phyloP scores from a whole-genome alignment of 2,888 invertebrate genomes.

The Mesorhabditis belari region DNA sequence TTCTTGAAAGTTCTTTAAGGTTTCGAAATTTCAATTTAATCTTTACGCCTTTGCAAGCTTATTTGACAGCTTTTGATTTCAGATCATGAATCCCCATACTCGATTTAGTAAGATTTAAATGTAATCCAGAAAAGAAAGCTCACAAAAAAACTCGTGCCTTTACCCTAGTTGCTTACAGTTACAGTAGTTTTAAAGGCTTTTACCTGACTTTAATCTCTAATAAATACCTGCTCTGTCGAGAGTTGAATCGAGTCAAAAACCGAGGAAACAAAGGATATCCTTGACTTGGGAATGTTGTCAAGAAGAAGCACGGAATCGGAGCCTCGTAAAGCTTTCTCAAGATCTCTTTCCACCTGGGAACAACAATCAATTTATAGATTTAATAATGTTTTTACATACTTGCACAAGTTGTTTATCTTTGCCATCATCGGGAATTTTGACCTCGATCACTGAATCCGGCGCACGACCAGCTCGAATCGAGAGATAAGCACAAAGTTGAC shows the following conservation, averaged over 20 bases:
- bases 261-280: conserved; percentile 36
- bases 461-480: conserved; percentile 54
- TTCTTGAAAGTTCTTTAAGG: too few relatives aligned
- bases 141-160: too few relatives aligned
- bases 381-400: conserved; percentile 2
- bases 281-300: conserved; percentile 43
- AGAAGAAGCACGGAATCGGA: conserved; percentile 31
- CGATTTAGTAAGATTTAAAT: too few relatives aligned
- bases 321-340: conserved; percentile 23
- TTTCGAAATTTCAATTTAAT: too few relatives aligned
- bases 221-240: conserved; percentile 4
- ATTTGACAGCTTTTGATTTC: too few relatives aligned
- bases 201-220: too few relatives aligned
- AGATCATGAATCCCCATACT: too few relatives aligned
- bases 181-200: too few relatives aligned
- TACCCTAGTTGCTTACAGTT: too few relatives aligned
- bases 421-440: conserved; percentile 39
- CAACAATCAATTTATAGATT: background rate
- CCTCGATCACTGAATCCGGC: conserved; percentile 31
- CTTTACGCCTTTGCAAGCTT: too few relatives aligned
- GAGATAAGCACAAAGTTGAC: conserved; percentile 86
- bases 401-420: conserved; percentile 23
- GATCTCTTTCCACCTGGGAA: conserved; percentile 14
- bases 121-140: too few relatives aligned
- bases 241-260: conserved; percentile 31